Evolutionary conservation across 1,140 invertebrate genomes (phyloP), one percentile per base, ranked within the genome.

Genomic region (Macrotrachela quadricornifera): DNA sequence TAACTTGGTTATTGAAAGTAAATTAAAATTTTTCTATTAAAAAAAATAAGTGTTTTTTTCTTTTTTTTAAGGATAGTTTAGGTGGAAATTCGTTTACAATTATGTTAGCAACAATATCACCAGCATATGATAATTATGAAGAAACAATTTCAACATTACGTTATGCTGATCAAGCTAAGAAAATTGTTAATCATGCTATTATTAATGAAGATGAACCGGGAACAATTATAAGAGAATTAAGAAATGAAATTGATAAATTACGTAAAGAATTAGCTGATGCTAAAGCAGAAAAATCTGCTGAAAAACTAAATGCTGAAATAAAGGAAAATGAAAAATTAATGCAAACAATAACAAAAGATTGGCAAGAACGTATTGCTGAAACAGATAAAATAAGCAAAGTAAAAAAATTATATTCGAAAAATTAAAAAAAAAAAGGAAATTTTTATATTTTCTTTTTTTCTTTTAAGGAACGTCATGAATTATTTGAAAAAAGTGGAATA

Each of bases 71-170:
- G 77, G 88, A 95, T 71, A 92, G 91, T 74, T 76, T 96, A 14
- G 92, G 94, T 50, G 94, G 94, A 37, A 99, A 97, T 71, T 92
- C 85, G 64, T 87, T 86, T 71, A 99, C 92, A 53, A 86, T 95
- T 16, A 97, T 97, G 92, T 83, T 73, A 14, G 91, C 91, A 36
- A 95, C 92, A 18, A 78, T 99, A 63, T 94, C 87, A 52, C 92
- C 92, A 0, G 83, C 91, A 2, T 83, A 83, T 0, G 90, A 96
- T 71, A 96, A 97, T 73, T 96, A 88, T 66, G 92, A 97, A 67
- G 94, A 99, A 73, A 97, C 92, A 0, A 70, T 99, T 49, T 95
- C 88, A 1, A 99, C 94, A 1, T 71, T 99, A 11, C 76, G 91
- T 3, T 77, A 75, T 57, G 76, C 76, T 36, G 74, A 77, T 62